Conservation (phyloP, 2,797 vertebrate species). For the Apodemus agrarius region DNA sequence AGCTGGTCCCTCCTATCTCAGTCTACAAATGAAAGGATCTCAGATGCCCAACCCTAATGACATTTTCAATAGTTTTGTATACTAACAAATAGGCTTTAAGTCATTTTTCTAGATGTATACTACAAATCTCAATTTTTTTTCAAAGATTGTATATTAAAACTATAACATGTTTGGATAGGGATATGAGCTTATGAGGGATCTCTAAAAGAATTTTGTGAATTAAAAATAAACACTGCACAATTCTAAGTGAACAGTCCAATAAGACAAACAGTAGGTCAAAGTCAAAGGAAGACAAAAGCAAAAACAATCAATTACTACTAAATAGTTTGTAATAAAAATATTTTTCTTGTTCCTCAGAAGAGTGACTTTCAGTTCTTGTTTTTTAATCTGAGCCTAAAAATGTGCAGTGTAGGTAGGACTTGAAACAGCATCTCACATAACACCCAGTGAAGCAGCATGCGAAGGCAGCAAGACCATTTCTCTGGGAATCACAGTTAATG, state of each 20-base stretch:
- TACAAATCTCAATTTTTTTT: neutral
- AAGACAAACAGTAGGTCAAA: neutral
- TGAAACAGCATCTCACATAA: neutral
- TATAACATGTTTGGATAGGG: neutral
- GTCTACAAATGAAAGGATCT: neutral
- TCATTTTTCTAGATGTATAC: neutral
- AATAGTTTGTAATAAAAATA: conserved; percentile 14
- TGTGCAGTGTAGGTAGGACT: neutral
- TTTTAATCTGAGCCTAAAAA: conserved; percentile 19
- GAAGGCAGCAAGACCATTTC: neutral
- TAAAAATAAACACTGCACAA: neutral
- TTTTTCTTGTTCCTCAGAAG: neutral
- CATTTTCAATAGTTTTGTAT: neutral
- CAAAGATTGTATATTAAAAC: conserved; percentile 14
- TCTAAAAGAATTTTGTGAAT: neutral
- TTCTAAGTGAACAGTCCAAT: neutral
- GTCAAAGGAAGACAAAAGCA: neutral
- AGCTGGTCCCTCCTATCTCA: neutral
- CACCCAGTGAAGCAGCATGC: neutral
- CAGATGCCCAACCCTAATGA: neutral
- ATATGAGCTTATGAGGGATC: neutral
- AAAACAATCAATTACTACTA: conserved; percentile 3
- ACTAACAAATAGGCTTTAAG: neutral
- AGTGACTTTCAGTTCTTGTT: neutral
- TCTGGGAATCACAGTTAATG: neutral